Conservation (phyloP, 2,113 vertebrate genomes). For the Hyperoodon ampullatus region DNA sequence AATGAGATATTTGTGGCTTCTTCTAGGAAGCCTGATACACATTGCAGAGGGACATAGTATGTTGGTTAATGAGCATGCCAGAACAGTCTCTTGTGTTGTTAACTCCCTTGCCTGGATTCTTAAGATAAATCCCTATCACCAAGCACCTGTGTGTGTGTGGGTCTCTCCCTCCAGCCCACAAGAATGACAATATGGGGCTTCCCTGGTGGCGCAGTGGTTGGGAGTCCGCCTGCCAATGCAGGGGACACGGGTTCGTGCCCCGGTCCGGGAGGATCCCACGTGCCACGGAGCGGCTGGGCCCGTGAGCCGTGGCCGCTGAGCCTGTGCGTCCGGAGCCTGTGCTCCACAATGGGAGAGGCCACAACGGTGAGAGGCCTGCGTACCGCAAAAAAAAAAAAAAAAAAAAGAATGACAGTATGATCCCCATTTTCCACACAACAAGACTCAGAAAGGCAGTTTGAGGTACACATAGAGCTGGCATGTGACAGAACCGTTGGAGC, state of each 20-base stretch:
- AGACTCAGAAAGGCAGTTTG: not conserved
- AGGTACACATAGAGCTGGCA: not conserved
- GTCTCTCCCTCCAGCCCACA: not conserved
- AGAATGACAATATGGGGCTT: not conserved
- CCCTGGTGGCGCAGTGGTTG: no score
- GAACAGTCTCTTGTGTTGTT: not conserved
- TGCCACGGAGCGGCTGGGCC: no score
- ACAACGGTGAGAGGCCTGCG: no score
- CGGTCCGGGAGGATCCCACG: no score
- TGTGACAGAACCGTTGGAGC: fast-evolving
- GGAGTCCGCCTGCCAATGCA: no score
- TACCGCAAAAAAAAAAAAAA: no score
- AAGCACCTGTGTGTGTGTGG: not conserved
- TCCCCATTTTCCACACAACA: not conserved
- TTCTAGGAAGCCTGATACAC: not conserved
- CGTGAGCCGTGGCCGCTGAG: no score
- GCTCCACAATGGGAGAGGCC: no score
- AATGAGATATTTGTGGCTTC: not conserved
- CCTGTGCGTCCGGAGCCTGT: no score
- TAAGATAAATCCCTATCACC: not conserved
- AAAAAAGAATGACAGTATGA: not conserved
- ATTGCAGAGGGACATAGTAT: not conserved
- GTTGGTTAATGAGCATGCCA: not conserved
- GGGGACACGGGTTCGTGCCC: no score
- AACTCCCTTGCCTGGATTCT: not conserved